These are phyloP conservation scores for Melitaea cinxia DNA, from an alignment of 1,140 invertebrate species.

Conservation along the genomic window DNA sequence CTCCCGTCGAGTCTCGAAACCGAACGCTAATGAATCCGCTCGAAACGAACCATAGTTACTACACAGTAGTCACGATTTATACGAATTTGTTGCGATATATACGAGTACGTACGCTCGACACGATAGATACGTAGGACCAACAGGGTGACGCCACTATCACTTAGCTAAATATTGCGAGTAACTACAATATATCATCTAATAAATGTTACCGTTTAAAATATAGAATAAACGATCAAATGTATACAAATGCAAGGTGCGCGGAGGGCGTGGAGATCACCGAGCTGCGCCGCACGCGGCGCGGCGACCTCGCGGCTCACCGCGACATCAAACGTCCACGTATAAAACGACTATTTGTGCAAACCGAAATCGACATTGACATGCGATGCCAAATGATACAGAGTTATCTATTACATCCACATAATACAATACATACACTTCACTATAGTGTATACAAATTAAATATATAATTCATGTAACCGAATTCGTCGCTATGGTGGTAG, in stretches of 20 bases:
- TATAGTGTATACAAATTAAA: conserved; percentile 48
- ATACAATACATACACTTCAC: conserved; percentile 44
- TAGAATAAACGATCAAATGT: conserved; percentile 56
- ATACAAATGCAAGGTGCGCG: conserved; percentile 53
- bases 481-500: conserved; percentile 53
- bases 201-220: conserved; percentile 60
- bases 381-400: conserved; percentile 41
- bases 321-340: conserved; percentile 25
- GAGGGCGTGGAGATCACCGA: conserved; percentile 36
- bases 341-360: conserved; percentile 65
- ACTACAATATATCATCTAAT: conserved; percentile 64
- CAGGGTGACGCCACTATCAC: conserved; percentile 56
- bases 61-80: conserved; percentile 60
- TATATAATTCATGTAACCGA: conserved; percentile 38
- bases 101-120: conserved; percentile 49
- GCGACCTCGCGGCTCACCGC: not conserved
- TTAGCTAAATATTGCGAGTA: conserved; percentile 66
- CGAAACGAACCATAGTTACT: conserved; percentile 37
- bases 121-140: conserved; percentile 46
- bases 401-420: conserved; percentile 43
- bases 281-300: not conserved
- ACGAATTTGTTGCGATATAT: conserved; percentile 53
- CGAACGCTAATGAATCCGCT: conserved; percentile 7
- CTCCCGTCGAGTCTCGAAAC: conserved; percentile 14
- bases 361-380: conserved; percentile 44